phyloP scores from a whole-genome alignment of 2,113 vertebrate species.

The Coptodon bakossiorum region DNA sequence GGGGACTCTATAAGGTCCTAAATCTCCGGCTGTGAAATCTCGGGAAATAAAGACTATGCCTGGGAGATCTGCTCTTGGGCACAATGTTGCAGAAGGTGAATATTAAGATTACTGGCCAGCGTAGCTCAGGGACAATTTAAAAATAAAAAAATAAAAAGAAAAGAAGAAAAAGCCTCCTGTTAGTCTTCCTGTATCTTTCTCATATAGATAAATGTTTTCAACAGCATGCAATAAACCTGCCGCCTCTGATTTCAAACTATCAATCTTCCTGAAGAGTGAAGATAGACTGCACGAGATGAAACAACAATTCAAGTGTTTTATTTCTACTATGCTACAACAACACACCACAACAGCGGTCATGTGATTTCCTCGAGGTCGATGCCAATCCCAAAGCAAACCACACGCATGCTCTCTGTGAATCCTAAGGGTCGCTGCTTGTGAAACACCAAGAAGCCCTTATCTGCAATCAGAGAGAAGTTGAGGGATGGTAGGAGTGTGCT shows the following conservation, averaged over 20 bases:
- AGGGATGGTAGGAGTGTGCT: not conserved
- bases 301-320: not conserved
- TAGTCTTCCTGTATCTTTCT: not conserved
- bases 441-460: not conserved
- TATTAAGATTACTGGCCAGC: slow-evolving; percentile 1
- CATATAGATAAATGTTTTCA: slow-evolving; percentile 2
- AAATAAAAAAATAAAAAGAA: not conserved
- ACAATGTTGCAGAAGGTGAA: slow-evolving; percentile 2
- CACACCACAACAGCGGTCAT: not conserved
- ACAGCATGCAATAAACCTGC: not conserved
- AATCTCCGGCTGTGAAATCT: not conserved
- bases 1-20: slow-evolving; percentile 3
- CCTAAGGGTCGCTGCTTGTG: not conserved
- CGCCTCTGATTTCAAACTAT: not conserved
- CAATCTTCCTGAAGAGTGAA: not conserved
- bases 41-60: slow-evolving; percentile 2
- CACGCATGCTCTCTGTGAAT: not conserved
- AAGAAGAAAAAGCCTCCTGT: not conserved
- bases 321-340: not conserved
- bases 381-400: not conserved
- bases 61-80: not conserved
- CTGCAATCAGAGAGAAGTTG: slow-evolving; percentile 8
- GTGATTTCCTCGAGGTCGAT: not conserved
- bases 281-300: not conserved
- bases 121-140: not conserved